phyloP scores from a whole-genome alignment of 2,113 vertebrate species.

The Ornithorhynchus anatinus region DNA sequence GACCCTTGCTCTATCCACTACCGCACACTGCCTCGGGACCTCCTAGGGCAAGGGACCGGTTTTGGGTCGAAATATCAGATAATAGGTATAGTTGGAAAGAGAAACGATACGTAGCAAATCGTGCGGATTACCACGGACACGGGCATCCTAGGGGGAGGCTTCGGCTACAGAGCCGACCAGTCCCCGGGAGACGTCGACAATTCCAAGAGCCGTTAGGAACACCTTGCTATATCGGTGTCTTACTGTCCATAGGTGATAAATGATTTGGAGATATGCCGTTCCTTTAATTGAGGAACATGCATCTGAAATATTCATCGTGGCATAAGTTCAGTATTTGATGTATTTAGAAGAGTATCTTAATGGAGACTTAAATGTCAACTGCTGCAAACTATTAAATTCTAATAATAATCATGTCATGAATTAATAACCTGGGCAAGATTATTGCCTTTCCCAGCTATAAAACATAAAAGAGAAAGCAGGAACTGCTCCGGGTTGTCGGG shows the following conservation, averaged over 20 bases:
- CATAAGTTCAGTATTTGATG: conserved; percentile 34
- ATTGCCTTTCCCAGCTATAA: conserved; percentile 46
- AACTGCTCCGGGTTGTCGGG: conserved; percentile 41
- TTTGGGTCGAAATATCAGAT: conserved; percentile 60
- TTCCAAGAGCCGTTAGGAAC: conserved; percentile 22
- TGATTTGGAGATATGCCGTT: conserved; percentile 49
- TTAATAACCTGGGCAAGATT: conserved; percentile 27
- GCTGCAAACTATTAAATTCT: conserved; percentile 38
- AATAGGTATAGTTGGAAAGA: conserved; percentile 42
- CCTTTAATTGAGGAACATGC: conserved; percentile 47
- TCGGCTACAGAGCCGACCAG: conserved; percentile 46
- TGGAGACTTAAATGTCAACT: conserved; percentile 47
- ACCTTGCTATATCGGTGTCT: conserved; percentile 20
- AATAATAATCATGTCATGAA: conserved; percentile 50
- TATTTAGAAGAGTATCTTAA: conserved; percentile 56
- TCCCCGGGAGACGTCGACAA: conserved; percentile 27
- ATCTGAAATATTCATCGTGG: conserved; percentile 35
- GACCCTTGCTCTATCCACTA: no score
- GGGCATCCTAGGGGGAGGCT: conserved; percentile 47
- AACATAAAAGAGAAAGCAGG: conserved; percentile 35
- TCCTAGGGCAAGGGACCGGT: conserved; percentile 41
- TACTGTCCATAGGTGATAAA: conserved; percentile 30
- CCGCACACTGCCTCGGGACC: no score
- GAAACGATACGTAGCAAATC: conserved; percentile 55
- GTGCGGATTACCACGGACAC: conserved; percentile 26